Percentiles rank a stretch among this genome's conserved stretches.
Conservation (phyloP, 2,113 vertebrate genomes). For the Chaetops frenatus region DNA sequence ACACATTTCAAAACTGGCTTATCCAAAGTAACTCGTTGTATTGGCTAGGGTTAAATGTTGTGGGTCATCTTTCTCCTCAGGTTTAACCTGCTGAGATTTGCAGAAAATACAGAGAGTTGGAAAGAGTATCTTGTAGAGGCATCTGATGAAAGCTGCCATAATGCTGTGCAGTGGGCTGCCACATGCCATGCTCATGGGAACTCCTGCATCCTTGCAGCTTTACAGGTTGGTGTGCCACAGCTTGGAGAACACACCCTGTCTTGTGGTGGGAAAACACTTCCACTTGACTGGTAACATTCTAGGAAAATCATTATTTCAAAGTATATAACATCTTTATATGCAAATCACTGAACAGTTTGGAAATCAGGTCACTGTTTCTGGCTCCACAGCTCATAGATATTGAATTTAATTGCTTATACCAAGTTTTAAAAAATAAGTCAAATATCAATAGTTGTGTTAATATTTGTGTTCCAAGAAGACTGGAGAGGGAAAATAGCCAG, state of each 20-base stretch:
- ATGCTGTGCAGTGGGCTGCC: constrained; percentile 75
- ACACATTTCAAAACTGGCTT: neutral
- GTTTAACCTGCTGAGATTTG: constrained; percentile 79
- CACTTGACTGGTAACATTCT: neutral
- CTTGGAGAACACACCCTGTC: neutral
- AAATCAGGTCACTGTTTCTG: neutral
- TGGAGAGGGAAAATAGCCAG: neutral
- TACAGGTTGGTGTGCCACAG: constrained; percentile 65
- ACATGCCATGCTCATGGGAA: constrained; percentile 64
- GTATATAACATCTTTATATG: neutral
- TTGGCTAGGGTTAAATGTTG: neutral
- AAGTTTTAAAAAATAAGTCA: neutral
- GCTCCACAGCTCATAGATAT: neutral
- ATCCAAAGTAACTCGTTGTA: neutral
- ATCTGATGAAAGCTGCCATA: constrained; percentile 65
- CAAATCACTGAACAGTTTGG: neutral
- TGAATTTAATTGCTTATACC: neutral
- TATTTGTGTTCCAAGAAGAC: neutral
- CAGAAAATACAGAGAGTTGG: constrained; percentile 67
- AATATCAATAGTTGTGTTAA: neutral
- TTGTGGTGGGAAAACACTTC: neutral
- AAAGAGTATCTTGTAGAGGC: constrained; percentile 67
- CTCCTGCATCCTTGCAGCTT: constrained; percentile 73
- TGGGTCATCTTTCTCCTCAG: constrained; percentile 28
- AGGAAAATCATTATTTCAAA: neutral